Evolutionary conservation across 2,888 invertebrate genomes (phyloP).

Genomic region (Meghimatium bilineatum): DNA sequence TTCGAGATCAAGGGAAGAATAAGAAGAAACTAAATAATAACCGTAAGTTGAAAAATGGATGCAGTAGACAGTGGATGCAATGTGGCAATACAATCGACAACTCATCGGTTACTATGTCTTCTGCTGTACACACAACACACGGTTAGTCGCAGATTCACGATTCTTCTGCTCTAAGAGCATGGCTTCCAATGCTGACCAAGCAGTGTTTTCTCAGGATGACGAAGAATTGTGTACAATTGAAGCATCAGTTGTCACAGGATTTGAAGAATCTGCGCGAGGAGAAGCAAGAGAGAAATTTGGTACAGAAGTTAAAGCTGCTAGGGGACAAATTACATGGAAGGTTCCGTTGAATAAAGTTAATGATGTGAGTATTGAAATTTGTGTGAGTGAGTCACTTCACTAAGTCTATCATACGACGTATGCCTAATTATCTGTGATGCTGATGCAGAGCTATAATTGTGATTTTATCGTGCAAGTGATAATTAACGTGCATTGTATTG

Average conservation of each 20-base stretch:
- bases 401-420: no score
- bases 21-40: no score
- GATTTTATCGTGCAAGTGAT: no score
- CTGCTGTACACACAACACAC: background rate
- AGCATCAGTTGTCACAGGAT: slow-evolving; percentile 77
- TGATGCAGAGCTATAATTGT: no score
- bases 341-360: slow-evolving; percentile 59
- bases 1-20: no score
- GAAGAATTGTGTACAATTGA: slow-evolving; percentile 71
- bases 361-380: slow-evolving; percentile 57
- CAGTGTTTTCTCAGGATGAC: slow-evolving; percentile 32
- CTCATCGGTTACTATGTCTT: slow-evolving; percentile 5
- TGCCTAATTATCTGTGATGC: no score
- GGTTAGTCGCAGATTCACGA: background rate
- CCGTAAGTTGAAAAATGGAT: no score
- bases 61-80: no score
- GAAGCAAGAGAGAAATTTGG: slow-evolving; percentile 75
- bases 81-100: background rate
- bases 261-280: slow-evolving; percentile 76
- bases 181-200: slow-evolving; percentile 63
- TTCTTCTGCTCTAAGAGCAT: slow-evolving; percentile 55
- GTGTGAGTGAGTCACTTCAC: no score
- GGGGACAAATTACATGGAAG: slow-evolving; percentile 73
- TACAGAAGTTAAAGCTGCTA: slow-evolving; percentile 56
- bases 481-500: no score